phyloP scores from a whole-genome alignment of 2,113 vertebrate genomes.

The rabbit (Oryctolagus cuniculus) region DNA sequence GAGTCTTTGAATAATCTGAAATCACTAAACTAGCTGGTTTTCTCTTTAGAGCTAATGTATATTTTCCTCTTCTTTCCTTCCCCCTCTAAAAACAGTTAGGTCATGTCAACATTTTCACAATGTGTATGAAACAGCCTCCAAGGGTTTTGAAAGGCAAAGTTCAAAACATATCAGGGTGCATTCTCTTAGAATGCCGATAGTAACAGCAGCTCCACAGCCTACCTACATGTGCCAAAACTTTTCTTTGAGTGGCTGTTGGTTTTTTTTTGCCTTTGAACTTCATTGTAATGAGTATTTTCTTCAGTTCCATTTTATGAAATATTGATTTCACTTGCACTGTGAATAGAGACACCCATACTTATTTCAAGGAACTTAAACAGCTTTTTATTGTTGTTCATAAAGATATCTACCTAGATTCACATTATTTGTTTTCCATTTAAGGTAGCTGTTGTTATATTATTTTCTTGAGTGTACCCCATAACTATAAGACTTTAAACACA shows the following conservation, averaged over 20 bases:
- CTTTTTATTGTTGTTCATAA: slow-evolving; percentile 22
- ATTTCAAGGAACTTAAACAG: neutral
- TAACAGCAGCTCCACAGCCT: neutral
- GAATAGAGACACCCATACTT: neutral
- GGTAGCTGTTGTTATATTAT: neutral
- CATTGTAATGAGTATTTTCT: neutral
- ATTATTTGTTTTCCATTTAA: slow-evolving; percentile 12
- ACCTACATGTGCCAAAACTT: neutral
- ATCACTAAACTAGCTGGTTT: no score
- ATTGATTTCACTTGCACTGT: neutral
- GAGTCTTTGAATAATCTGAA: neutral
- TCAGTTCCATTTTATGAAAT: neutral
- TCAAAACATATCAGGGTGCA: neutral
- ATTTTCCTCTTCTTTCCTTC: neutral
- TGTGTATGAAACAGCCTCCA: neutral
- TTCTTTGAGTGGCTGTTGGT: neutral
- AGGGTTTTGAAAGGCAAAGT: neutral
- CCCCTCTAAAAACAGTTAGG: neutral
- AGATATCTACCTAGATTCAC: neutral
- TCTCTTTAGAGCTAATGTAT: neutral
- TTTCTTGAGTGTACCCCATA: neutral
- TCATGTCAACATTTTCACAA: neutral
- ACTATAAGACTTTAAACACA: slow-evolving; percentile 5
- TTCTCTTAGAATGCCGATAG: neutral
- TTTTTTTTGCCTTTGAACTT: neutral